Base-by-base conservation (phyloP, 2,888 invertebrate genomes). In the Synanthedon vespiformis region DNA sequence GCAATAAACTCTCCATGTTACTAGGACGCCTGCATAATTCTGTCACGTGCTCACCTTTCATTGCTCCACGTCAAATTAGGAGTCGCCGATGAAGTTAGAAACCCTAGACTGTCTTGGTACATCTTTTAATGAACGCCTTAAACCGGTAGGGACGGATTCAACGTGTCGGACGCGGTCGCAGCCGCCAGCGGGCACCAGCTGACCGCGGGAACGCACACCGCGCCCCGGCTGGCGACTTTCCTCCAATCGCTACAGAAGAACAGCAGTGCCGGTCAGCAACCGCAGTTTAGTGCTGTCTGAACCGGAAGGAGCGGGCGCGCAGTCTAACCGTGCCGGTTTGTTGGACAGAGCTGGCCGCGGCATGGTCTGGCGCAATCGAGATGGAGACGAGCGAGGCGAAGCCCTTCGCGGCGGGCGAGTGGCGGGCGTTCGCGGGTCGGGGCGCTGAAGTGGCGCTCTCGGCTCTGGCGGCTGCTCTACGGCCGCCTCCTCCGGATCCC, bases 141-240 rank as follows among this genome's bases (percentile, higher is more conserved):
- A 27, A 27, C 27, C 27, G 27, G 11, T 63, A 80, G 83, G 51
- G 57, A 59, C 8, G 80, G 80, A 0, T 79, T 70, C 59, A 52
- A 49, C 8, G 75, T 75, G 50, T 74, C 80, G 6, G 68, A 64
- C 34, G 68, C 68, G 1, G 66, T 74, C 52, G 53, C 51, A 50
- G 67, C 69, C 51, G 55, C 16, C 44, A 55, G 54, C 51, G 48
- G 40, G 40, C 27, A 18, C 10, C 68, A 76, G 57, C 59, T 86
- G 40, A 77, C 85, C 6, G 89, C 89, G 16, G 74, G 85, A 55
- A 72, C 69, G 53, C 64, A 88, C 49, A 72, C 72, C 22, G 78
- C 89, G 53, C 82, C 89, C 6, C 64, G 64, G 16, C 80, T 93
- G 49, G 89, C 90, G 10, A 70, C 72, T 44, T 90, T 89, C 60